phyloP scores from a whole-genome alignment of 2,113 vertebrate species.

The Lanius ludovicianus region DNA sequence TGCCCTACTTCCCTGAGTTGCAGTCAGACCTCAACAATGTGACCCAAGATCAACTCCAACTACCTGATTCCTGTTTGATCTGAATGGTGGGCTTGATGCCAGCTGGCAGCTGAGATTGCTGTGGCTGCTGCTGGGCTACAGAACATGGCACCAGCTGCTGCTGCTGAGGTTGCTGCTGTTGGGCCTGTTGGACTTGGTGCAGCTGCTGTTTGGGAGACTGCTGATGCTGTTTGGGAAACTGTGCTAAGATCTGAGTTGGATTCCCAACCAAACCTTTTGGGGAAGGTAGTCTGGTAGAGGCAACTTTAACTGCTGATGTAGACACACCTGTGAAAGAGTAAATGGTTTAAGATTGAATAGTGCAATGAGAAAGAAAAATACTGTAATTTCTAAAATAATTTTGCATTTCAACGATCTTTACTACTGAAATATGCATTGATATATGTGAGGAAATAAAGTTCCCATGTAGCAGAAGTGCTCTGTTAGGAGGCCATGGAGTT shows the following conservation, averaged over 20 bases:
- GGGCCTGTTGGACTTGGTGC: slow-evolving; percentile 74
- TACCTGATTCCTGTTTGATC: slow-evolving; percentile 98
- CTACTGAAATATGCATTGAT: not conserved
- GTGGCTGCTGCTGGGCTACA: slow-evolving; percentile 67
- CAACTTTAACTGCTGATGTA: slow-evolving; percentile 89
- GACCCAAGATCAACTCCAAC: slow-evolving; percentile 7
- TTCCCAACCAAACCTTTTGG: slow-evolving; percentile 89
- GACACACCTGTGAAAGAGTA: slow-evolving; percentile 75
- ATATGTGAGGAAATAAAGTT: not conserved
- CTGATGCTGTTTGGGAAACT: slow-evolving; percentile 91
- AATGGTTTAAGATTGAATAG: not conserved
- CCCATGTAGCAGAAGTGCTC: not conserved
- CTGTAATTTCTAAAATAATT: not conserved
- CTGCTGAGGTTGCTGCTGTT: slow-evolving; percentile 71
- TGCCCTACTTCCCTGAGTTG: not conserved
- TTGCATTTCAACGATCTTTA: not conserved
- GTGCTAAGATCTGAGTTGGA: slow-evolving; percentile 91
- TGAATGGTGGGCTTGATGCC: slow-evolving; percentile 94
- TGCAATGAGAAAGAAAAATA: not conserved
- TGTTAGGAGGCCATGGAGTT: not conserved
- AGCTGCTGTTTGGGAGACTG: slow-evolving; percentile 84
- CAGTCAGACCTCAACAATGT: not conserved
- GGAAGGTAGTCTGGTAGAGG: slow-evolving; percentile 89
- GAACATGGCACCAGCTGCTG: slow-evolving; percentile 71
- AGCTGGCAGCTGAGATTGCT: slow-evolving; percentile 75